phyloP scores from a whole-genome alignment of 37 sponge, comb jelly and placozoan species.

The Chondrosia reniformis region DNA sequence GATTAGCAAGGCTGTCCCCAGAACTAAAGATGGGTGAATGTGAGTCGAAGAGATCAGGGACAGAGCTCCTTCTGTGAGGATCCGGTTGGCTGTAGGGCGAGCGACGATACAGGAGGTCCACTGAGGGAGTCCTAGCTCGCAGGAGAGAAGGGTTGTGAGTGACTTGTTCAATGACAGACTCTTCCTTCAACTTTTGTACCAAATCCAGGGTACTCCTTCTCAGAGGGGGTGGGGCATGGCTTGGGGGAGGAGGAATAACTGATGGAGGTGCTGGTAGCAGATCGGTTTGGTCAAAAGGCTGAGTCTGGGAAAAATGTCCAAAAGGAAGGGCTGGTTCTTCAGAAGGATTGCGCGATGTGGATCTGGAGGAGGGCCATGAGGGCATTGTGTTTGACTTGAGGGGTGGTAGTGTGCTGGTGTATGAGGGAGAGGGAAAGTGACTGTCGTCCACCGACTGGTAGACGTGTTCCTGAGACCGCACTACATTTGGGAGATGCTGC shows the following conservation, averaged over 20 bases:
- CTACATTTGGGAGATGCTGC: background rate
- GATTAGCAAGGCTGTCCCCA: background rate
- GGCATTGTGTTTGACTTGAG: background rate
- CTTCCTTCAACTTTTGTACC: background rate
- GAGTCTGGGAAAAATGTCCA: background rate
- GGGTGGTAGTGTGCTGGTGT: background rate
- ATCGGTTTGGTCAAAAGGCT: no score
- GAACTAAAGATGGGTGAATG: background rate
- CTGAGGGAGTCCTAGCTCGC: background rate
- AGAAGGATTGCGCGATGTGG: constrained; percentile 35
- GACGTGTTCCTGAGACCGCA: background rate
- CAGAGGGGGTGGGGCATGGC: constrained; percentile 14
- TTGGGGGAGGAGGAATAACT: background rate
- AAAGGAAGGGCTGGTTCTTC: constrained; percentile 14
- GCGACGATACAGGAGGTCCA: background rate
- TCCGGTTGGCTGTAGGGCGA: background rate
- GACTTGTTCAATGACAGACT: background rate
- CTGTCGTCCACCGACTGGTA: constrained; percentile 8
- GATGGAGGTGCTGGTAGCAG: no score
- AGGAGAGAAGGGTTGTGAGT: background rate
- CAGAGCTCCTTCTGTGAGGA: background rate
- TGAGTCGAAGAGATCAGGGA: background rate
- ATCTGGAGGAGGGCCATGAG: constrained; percentile 26
- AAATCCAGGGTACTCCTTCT: constrained; percentile 6
- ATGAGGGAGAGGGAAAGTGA: background rate